Conservation (phyloP, 2,888 invertebrate species). For the Tupiocoris notatus region DNA sequence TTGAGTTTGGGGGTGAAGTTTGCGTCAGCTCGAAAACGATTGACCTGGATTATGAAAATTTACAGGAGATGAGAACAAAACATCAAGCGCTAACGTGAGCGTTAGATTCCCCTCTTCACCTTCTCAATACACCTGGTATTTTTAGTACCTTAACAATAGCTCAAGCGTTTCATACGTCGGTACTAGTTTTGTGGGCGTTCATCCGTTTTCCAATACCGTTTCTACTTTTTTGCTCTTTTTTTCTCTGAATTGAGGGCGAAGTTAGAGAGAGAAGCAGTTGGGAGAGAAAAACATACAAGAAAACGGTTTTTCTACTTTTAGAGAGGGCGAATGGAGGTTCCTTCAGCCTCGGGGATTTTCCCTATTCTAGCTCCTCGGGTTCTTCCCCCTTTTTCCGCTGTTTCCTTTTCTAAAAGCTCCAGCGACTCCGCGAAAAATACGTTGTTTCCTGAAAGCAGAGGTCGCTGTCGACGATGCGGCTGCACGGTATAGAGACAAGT, state of each 20-base stretch:
- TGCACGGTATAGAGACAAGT: background rate
- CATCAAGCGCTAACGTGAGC: too few species aligned
- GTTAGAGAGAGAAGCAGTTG: background rate
- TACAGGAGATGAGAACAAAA: too few species aligned
- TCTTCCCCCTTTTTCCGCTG: slow-evolving; percentile 20
- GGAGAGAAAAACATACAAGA: background rate
- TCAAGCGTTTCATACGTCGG: too few species aligned
- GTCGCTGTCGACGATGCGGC: slow-evolving; percentile 2
- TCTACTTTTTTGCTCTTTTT: background rate
- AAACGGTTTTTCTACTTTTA: background rate
- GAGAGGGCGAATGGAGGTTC: background rate
- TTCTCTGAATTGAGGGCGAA: slow-evolving; percentile 1
- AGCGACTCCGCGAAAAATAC: slow-evolving; percentile 31
- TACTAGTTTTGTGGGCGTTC: background rate
- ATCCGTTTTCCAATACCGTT: background rate
- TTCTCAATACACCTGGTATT: background rate
- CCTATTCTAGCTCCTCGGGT: slow-evolving; percentile 8
- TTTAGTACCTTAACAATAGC: background rate
- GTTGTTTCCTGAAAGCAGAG: slow-evolving; percentile 25
- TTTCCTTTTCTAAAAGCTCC: slow-evolving; percentile 24
- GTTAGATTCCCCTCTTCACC: too few species aligned
- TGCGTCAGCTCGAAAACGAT: too few species aligned
- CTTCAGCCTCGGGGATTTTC: slow-evolving; percentile 12
- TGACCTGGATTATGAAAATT: too few species aligned
- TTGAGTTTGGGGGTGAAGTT: too few species aligned